Percentiles rank a stretch among this genome's conserved stretches.
Conservation (phyloP, 2,888 invertebrate species). For the Drosophila antonietae region DNA sequence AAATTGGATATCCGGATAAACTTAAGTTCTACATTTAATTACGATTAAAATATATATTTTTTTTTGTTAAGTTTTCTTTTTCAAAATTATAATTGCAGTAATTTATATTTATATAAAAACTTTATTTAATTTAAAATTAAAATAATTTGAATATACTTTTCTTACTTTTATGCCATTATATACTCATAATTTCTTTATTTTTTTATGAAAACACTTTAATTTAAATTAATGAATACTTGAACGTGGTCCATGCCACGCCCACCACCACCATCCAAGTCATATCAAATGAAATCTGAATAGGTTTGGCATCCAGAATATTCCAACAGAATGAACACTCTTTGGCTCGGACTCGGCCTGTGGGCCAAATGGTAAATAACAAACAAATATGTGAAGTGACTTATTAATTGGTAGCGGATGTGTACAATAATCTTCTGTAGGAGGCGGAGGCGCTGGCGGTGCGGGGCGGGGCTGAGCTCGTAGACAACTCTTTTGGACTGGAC, state of each 20-base stretch:
- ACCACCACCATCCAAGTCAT: neutral
- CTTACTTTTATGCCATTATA: too few relatives aligned
- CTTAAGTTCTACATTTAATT: too few relatives aligned
- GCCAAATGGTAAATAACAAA: conserved; percentile 40
- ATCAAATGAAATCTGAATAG: neutral
- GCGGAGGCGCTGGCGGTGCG: neutral
- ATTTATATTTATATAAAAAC: too few relatives aligned
- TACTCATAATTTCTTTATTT: too few relatives aligned
- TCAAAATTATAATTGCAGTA: too few relatives aligned
- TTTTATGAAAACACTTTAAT: neutral
- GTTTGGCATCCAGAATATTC: conserved; percentile 1
- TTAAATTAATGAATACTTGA: neutral
- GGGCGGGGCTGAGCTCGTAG: neutral
- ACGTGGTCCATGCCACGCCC: neutral
- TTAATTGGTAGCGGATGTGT: conserved; percentile 54
- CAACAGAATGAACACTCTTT: conserved; percentile 8
- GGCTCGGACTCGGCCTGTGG: neutral
- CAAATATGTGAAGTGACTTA: conserved; percentile 51
- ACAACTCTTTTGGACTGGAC: conserved; percentile 13
- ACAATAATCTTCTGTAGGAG: conserved; percentile 14
- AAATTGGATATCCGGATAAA: too few relatives aligned
- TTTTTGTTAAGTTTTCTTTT: too few relatives aligned
- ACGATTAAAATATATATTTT: too few relatives aligned
- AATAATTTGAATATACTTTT: too few relatives aligned
- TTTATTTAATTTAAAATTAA: too few relatives aligned